Evolutionary conservation across 2,888 invertebrate species (phyloP).

Genomic region (Acleris sparsana): DNA sequence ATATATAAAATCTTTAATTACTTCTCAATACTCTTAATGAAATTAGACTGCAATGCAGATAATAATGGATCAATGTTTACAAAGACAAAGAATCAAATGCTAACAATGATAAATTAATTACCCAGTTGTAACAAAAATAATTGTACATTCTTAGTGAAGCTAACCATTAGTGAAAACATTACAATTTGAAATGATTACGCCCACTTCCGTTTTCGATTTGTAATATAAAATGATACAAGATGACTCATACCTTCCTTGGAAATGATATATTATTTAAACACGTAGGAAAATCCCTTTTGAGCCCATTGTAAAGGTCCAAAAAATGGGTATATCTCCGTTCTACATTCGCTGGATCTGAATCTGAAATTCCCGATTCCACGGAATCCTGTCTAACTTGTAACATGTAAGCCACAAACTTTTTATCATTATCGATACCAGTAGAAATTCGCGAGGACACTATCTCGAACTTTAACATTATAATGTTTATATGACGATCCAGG

Average conservation of each 20-base stretch:
- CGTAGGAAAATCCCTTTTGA: conserved; percentile 84
- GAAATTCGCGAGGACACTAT: conserved; percentile 87
- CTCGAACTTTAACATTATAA: conserved; percentile 83
- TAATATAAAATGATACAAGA: conserved; percentile 18
- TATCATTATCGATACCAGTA: conserved; percentile 84
- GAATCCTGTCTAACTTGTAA: conserved; percentile 85
- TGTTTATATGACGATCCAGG: not conserved
- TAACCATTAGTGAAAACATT: no score
- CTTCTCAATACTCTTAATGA: no score
- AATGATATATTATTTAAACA: conserved; percentile 82
- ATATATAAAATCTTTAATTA: not conserved
- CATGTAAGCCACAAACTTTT: conserved; percentile 88
- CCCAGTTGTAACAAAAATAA: no score
- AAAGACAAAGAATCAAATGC: no score
- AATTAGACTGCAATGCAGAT: no score
- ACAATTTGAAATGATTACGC: conserved; percentile 6
- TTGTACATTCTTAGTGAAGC: no score
- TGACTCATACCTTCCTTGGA: conserved; percentile 85
- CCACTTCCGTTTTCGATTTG: conserved; percentile 23
- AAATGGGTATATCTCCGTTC: conserved; percentile 90
- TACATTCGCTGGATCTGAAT: conserved; percentile 85
- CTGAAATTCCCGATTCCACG: conserved; percentile 63
- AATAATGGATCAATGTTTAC: no score
- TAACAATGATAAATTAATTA: no score
- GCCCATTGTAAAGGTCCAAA: conserved; percentile 84